phyloP scores from a whole-genome alignment of 2,888 invertebrate genomes.

The Clunio marinus region DNA sequence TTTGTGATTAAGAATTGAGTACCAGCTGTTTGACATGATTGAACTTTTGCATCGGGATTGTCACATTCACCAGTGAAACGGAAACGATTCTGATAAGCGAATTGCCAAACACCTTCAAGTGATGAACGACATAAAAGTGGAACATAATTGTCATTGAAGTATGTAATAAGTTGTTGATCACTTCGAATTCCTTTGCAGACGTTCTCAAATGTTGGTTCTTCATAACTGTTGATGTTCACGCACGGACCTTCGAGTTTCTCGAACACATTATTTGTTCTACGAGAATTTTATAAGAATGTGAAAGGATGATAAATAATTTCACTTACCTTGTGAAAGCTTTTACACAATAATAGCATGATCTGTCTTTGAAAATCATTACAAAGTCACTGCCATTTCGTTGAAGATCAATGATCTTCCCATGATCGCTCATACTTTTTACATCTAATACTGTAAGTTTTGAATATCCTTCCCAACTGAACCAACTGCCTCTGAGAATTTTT shows the following conservation, averaged over 20 bases:
- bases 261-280: conserved; percentile 72
- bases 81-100: conserved; percentile 74
- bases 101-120: conserved; percentile 94
- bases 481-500: conserved; percentile 72
- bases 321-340: conserved; percentile 67
- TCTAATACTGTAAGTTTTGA: conserved; percentile 81
- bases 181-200: conserved; percentile 71
- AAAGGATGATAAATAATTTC: background rate
- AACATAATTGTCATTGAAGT: conserved; percentile 85
- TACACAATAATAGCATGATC: conserved; percentile 76
- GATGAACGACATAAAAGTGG: conserved; percentile 90
- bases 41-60: conserved; percentile 81
- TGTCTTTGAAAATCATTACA: conserved; percentile 71
- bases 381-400: conserved; percentile 76
- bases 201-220: conserved; percentile 67
- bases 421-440: conserved; percentile 69
- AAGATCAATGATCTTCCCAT: conserved; percentile 69
- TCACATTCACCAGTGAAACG: conserved; percentile 90
- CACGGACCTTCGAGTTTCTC: conserved; percentile 84
- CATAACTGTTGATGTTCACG: conserved; percentile 61
- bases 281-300: background rate
- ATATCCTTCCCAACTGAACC: conserved; percentile 88
- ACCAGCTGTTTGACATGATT: conserved; percentile 89
- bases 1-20: conserved; percentile 94
- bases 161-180: conserved; percentile 75